Evolutionary conservation across 2,113 vertebrate species (phyloP).

Genomic region (Menura novaehollandiae): DNA sequence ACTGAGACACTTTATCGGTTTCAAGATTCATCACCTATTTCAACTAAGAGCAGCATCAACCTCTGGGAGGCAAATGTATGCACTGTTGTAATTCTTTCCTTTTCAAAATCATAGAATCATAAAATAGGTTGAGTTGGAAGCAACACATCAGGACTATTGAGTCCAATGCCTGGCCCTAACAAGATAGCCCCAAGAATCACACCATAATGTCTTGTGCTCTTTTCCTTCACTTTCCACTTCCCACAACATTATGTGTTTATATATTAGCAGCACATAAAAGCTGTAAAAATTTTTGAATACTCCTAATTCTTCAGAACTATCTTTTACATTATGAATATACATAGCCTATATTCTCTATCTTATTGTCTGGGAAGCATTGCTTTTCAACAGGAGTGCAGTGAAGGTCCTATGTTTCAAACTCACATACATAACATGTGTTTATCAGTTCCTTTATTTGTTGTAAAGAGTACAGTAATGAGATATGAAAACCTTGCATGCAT

Average conservation of each 20-base stretch:
- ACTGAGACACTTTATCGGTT: background rate
- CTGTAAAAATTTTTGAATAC: background rate
- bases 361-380: background rate
- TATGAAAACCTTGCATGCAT: background rate
- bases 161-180: background rate
- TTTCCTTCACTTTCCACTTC: background rate
- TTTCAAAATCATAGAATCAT: background rate
- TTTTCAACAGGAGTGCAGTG: background rate
- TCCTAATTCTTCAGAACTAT: background rate
- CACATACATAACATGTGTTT: background rate
- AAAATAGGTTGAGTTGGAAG: background rate
- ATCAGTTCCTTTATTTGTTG: background rate
- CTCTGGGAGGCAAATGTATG: background rate
- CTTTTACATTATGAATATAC: background rate
- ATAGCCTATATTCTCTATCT: background rate
- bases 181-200: background rate
- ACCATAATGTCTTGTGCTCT: background rate
- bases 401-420: background rate
- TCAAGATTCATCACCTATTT: background rate
- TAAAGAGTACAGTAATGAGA: background rate
- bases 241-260: background rate
- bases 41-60: background rate
- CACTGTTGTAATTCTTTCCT: background rate
- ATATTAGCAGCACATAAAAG: background rate
- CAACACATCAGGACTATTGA: background rate